A percentile compares a stretch with the other conserved stretches of the same genome.
These are phyloP conservation scores for Dipodomys ordii DNA, from an alignment of 2,113 vertebrate species.

Conservation along the genomic window DNA sequence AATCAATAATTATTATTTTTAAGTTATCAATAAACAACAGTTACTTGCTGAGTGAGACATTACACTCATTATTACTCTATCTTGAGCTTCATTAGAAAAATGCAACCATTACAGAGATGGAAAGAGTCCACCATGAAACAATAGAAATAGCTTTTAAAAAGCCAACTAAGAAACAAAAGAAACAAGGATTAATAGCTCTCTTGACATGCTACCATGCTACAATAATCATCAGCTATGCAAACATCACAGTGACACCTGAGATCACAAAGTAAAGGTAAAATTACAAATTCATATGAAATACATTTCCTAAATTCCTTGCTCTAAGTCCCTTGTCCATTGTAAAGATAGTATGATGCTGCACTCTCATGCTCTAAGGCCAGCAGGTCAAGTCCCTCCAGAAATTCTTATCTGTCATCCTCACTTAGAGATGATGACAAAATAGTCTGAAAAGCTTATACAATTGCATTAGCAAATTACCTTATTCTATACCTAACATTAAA, in stretches of 20 bases:
- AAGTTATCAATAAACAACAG: conserved; percentile 50
- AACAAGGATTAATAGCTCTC: not conserved
- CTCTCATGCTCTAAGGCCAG: conserved; percentile 39
- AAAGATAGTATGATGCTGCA: not conserved
- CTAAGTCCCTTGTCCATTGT: not conserved
- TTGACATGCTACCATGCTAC: conserved; percentile 13
- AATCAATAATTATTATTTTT: conserved; percentile 35
- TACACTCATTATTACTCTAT: conserved; percentile 51
- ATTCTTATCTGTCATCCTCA: conserved; percentile 65
- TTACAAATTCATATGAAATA: conserved; percentile 53
- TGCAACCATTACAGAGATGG: conserved; percentile 50
- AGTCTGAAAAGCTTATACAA: conserved; percentile 40
- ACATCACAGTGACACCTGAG: not conserved
- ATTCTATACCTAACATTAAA: conserved; percentile 31
- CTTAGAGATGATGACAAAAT: conserved; percentile 45
- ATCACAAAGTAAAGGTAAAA: conserved; percentile 58
- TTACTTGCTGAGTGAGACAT: conserved; percentile 24
- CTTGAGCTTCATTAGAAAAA: conserved; percentile 75
- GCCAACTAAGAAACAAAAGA: conserved; percentile 51
- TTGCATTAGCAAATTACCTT: conserved; percentile 29
- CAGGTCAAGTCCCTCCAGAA: conserved; percentile 59
- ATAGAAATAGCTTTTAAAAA: conserved; percentile 58
- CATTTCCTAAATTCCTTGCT: conserved; percentile 36
- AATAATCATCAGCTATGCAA: not conserved
- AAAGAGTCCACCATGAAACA: conserved; percentile 52